These are phyloP conservation scores for Epistrophe eligans DNA, from an alignment of 2,888 invertebrate genomes.

Conservation along the genomic window DNA sequence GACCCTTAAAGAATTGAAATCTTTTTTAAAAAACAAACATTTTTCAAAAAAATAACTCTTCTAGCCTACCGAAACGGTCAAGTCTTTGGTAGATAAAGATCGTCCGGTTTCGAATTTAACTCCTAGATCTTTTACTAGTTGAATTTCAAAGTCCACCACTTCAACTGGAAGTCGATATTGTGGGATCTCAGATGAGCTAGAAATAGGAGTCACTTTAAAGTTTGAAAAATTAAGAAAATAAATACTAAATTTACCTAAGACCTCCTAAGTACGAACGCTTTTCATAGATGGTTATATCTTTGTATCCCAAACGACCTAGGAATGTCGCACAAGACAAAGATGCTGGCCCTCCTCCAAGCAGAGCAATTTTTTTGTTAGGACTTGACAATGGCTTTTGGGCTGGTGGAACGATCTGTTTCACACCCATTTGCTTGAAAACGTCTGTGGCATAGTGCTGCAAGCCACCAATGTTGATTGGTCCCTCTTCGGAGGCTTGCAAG, in stretches of 20 bases:
- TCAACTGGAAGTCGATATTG: constrained; percentile 97
- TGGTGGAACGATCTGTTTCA: constrained; percentile 94
- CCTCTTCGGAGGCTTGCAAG: constrained; percentile 97
- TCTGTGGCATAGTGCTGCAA: constrained; percentile 99
- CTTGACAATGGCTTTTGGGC: constrained; percentile 85
- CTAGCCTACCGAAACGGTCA: constrained; percentile 88
- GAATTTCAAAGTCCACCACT: constrained; percentile 96
- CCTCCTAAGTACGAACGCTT: constrained; percentile 95
- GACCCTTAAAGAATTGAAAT: constrained; percentile 83
- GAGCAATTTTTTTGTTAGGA: constrained; percentile 88
- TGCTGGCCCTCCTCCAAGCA: constrained; percentile 98
- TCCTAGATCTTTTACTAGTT: constrained; percentile 95
- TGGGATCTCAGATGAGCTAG: constrained; percentile 97
- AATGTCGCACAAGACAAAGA: constrained; percentile 98
- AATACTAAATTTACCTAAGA: constrained; percentile 87
- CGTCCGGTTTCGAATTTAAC: constrained; percentile 93
- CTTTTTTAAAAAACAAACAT: neutral
- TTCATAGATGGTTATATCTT: constrained; percentile 96
- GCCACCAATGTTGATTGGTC: constrained; percentile 99
- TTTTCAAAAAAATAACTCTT: neutral
- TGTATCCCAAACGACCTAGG: constrained; percentile 96
- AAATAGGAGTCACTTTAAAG: neutral
- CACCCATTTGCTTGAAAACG: constrained; percentile 97
- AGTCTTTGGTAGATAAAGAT: constrained; percentile 88
- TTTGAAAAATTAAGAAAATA: neutral